Evolutionary conservation across 1,140 invertebrate genomes (phyloP).

Genomic region (Hermetia illucens): DNA sequence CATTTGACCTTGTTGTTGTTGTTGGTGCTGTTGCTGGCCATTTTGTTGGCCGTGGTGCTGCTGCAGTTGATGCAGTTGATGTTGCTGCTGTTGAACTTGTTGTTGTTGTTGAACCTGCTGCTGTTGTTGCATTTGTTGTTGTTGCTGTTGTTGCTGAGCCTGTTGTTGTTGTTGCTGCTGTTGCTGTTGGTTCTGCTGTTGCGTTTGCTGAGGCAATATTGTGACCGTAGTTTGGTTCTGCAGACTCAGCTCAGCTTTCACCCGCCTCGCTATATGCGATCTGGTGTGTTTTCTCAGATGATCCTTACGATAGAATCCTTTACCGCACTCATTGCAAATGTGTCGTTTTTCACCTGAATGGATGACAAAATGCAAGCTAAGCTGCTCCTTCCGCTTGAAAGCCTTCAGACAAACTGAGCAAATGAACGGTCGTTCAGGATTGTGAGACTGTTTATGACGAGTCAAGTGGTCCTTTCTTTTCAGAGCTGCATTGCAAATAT

Average conservation of each 20-base stretch:
- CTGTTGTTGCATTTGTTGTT: conserved; percentile 14
- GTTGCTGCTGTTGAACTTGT: conserved; percentile 15
- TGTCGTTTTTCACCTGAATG: conserved; percentile 76
- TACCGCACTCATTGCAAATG: conserved; percentile 72
- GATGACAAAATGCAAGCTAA: conserved; percentile 70
- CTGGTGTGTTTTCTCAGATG: conserved; percentile 65
- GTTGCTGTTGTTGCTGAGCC: conserved; percentile 13
- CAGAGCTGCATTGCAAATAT: conserved; percentile 69
- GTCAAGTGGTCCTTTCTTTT: conserved; percentile 71
- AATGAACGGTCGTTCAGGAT: conserved; percentile 64
- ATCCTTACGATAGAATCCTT: conserved; percentile 63
- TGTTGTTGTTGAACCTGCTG: conserved; percentile 9
- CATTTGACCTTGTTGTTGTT: conserved; percentile 11
- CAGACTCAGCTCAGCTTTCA: conserved; percentile 65
- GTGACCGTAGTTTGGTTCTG: conserved; percentile 24
- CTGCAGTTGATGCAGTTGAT: conserved; percentile 14
- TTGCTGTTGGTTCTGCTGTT: conserved; percentile 16
- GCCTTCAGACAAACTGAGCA: conserved; percentile 72
- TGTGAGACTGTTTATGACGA: conserved; percentile 67
- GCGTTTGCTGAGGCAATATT: conserved; percentile 12
- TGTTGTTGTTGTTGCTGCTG: conserved; percentile 17
- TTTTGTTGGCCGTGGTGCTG: conserved; percentile 14
- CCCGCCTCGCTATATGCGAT: conserved; percentile 63
- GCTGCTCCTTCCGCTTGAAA: conserved; percentile 72
- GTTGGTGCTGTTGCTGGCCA: conserved; percentile 10